Base-by-base conservation (phyloP, 2,888 invertebrate species). In the Temnothorax ravouxi region DNA sequence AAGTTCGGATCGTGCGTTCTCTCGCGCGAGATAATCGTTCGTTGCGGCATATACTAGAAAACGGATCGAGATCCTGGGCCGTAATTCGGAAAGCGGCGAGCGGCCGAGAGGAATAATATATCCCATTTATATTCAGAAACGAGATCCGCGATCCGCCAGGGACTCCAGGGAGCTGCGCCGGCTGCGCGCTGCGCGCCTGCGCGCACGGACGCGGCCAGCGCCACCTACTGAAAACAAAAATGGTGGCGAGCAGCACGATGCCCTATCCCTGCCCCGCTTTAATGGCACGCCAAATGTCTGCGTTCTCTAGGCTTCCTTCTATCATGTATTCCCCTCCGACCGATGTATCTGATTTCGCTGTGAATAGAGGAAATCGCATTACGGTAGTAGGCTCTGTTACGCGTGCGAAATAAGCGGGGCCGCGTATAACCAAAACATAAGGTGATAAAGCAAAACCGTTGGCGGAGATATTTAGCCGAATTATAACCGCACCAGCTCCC, bases 171-270 rank as follows among this genome's bases (percentile, higher is more conserved):
- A n/a, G n/a, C n/a, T n/a, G n/a, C n/a, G n/a, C n/a, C n/a, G n/a
- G n/a, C n/a, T n/a, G n/a, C n/a, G n/a, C n/a, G n/a, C n/a, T n/a
- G n/a, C n/a, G n/a, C n/a, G n/a, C n/a, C n/a, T 25, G 47, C 38
- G 56, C 77, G 67, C 29, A 56, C 67, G 9, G n/a, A 2, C 54
- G 44, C 56, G 2, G 9, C 62, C 84, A 82, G 92, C 93, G 94
- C 92, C 94, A 93, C 90, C 94, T 93, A 92, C 91, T 91, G 93
- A 93, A 93, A 94, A 94, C 93, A 94, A 94, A 94, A 92, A 94
- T 94, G 94, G 94, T 92, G 92, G 93, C 91, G 90, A 90, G 93
- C 29, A 25, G 25, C 93, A 93, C 92, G 92, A 94, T 94, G 94
- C 93, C 93, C 93, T 94, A 93, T 93, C 93, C 92, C 92, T 92